Evolutionary conservation across 2,888 invertebrate genomes (phyloP), one percentile per base, ranked within the genome.

Genomic region (Acrobasis suavella): DNA sequence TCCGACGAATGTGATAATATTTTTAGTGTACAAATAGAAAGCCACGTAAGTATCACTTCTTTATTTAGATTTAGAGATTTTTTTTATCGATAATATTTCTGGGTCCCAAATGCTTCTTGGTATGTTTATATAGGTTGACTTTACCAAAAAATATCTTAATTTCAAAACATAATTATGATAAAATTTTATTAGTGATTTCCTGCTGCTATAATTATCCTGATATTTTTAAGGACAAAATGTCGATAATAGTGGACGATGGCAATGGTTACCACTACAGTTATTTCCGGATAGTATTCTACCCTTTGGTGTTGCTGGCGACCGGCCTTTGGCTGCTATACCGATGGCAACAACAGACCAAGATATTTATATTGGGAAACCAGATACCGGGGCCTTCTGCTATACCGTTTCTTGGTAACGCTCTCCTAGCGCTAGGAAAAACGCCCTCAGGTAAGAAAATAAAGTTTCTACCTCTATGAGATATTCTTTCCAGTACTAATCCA

Each of bases 341-440:
- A 83, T 93, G 92, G 92, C 92, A 93, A 67, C 89, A 91, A 59
- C 91, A 91, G 66, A 85, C 90, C 0, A 85, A 87, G 17, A 73
- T 96, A 71, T 84, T 92, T 67, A 94, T 94, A 72, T 78, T 96
- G 72, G 95, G 95, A 0, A 93, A 94, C 61, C 94, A 94, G 74
- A 83, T 97, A n/a, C 96, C 96, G 0, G 96, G 96, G 51, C 96
- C 96, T 0, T 73, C 84, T 0, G 88, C 94, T 0, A 69, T 94
- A 14, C 96, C 97, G 0, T 42, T 97, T 1, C 74, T 97, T 55
- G 97, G 97, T 63, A 96, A 95, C 74, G 95, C 95, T 0, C 89
- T 95, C 14, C 85, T 95, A 64, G 93, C 95, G 0, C 67, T 95
- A 0, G 95, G 95, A 62, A 93, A 93, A 67, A 93, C 93, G 61